A percentile compares a stretch with the other conserved stretches of the same genome.
These are phyloP conservation scores for Hydrozoanthus gracilis DNA, from an alignment of 92 coral and sea anemone species.

Conservation along the genomic window DNA sequence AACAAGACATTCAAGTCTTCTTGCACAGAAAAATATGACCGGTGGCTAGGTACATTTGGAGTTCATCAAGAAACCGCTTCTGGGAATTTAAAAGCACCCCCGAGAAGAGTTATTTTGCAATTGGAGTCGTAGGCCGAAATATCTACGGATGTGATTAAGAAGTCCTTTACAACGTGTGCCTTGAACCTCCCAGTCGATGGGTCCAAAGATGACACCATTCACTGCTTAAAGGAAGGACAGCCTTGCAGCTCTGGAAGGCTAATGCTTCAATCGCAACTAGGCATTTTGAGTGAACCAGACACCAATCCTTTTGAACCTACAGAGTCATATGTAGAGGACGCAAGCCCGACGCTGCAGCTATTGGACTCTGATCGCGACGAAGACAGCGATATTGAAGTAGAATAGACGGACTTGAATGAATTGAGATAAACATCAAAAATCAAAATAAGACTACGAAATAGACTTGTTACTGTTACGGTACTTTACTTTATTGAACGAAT, in stretches of 20 bases:
- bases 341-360: slow-evolving; percentile 28
- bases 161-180: slow-evolving; percentile 60
- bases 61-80: slow-evolving; percentile 74
- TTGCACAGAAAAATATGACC: slow-evolving; percentile 30
- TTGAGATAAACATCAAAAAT: neutral
- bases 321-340: slow-evolving; percentile 64
- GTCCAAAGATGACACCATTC: slow-evolving; percentile 64
- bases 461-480: neutral
- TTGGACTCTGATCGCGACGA: neutral
- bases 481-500: neutral
- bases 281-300: slow-evolving; percentile 64
- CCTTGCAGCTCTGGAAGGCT: slow-evolving; percentile 71
- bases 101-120: slow-evolving; percentile 76
- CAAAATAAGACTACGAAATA: neutral
- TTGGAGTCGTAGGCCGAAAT: slow-evolving; percentile 69
- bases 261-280: slow-evolving; percentile 67
- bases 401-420: neutral
- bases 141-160: slow-evolving; percentile 64
- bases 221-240: slow-evolving; percentile 76
- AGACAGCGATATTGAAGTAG: slow-evolving; percentile 2
- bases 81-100: slow-evolving; percentile 67
- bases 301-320: slow-evolving; percentile 63
- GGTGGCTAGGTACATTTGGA: slow-evolving; percentile 55
- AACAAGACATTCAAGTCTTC: no score
- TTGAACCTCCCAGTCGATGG: slow-evolving; percentile 67